phyloP scores from a whole-genome alignment of 2,888 invertebrate genomes.

The Scrobipalpa costella region DNA sequence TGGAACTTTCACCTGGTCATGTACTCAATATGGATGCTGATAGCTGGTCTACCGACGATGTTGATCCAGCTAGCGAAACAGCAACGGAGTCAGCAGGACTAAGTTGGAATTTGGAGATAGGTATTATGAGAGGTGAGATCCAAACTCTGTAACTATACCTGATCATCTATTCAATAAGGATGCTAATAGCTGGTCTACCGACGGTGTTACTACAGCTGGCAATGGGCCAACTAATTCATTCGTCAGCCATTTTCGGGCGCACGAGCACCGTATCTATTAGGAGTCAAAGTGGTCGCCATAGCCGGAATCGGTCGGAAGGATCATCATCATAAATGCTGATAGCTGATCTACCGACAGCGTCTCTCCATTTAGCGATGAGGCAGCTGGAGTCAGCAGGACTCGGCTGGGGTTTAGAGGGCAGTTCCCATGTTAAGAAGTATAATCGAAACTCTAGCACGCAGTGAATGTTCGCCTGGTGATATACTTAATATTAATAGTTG shows the following conservation, averaged over 20 bases:
- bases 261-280: too few relatives aligned
- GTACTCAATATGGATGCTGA: conserved; percentile 81
- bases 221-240: conserved; percentile 84
- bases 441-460: too few relatives aligned
- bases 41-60: conserved; percentile 81
- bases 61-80: conserved; percentile 84
- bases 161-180: conserved; percentile 81
- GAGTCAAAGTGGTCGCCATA: too few relatives aligned
- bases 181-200: conserved; percentile 81
- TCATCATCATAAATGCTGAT: conserved; percentile 81
- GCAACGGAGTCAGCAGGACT: conserved; percentile 84
- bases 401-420: conserved; percentile 84
- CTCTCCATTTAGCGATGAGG: conserved; percentile 83
- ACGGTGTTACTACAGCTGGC: conserved; percentile 82
- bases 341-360: conserved; percentile 81
- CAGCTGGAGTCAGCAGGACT: conserved; percentile 85
- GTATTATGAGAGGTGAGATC: conserved; percentile 82
- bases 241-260: too few relatives aligned
- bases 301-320: too few relatives aligned
- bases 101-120: conserved; percentile 84
- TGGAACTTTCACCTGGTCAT: conserved; percentile 79
- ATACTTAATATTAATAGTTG: conserved; percentile 81
- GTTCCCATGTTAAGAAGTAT: conserved; percentile 84
- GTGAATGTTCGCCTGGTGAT: conserved; percentile 83
- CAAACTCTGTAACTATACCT: conserved; percentile 70